Conservation (phyloP, 2,888 invertebrate species). For the Laspeyria flexula region DNA sequence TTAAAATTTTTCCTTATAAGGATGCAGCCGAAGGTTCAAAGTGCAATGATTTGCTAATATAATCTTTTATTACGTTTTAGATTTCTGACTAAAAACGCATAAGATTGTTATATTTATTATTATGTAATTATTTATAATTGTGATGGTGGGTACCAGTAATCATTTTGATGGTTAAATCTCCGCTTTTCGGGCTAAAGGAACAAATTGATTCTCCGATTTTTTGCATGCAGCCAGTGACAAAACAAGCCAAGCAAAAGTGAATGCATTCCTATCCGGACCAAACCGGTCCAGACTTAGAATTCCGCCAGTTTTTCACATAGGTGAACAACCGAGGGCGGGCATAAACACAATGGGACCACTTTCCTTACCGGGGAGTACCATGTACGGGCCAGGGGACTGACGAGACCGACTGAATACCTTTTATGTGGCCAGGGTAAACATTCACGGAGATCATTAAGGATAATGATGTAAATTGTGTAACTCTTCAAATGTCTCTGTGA, state of each 20-base stretch:
- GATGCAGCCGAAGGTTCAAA: too few relatives aligned
- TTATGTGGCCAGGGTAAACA: slow-evolving; percentile 40
- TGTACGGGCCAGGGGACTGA: slow-evolving; percentile 48
- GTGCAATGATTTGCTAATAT: too few relatives aligned
- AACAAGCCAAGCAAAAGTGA: slow-evolving; percentile 39
- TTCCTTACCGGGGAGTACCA: slow-evolving; percentile 71
- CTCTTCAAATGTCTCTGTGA: slow-evolving; percentile 33
- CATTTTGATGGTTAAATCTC: too few relatives aligned
- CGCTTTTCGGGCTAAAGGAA: too few relatives aligned
- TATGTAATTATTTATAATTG: too few relatives aligned
- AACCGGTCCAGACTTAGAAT: slow-evolving; percentile 54
- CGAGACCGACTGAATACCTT: slow-evolving; percentile 40
- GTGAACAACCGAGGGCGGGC: slow-evolving; percentile 66
- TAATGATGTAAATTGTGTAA: slow-evolving; percentile 45
- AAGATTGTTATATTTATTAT: too few relatives aligned
- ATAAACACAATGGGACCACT: slow-evolving; percentile 74
- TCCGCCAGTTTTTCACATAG: slow-evolving; percentile 69
- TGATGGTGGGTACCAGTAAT: too few relatives aligned
- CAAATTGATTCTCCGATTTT: too few relatives aligned
- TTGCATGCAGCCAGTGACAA: slow-evolving; percentile 5
- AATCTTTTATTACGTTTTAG: too few relatives aligned
- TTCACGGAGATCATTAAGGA: slow-evolving; percentile 40
- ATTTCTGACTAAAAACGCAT: too few relatives aligned
- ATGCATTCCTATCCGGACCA: slow-evolving; percentile 44
- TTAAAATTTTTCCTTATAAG: too few relatives aligned